Evolutionary conservation across 2,113 vertebrate genomes (phyloP), one percentile per base, ranked within the genome.

Genomic region (Myotis davidii): DNA sequence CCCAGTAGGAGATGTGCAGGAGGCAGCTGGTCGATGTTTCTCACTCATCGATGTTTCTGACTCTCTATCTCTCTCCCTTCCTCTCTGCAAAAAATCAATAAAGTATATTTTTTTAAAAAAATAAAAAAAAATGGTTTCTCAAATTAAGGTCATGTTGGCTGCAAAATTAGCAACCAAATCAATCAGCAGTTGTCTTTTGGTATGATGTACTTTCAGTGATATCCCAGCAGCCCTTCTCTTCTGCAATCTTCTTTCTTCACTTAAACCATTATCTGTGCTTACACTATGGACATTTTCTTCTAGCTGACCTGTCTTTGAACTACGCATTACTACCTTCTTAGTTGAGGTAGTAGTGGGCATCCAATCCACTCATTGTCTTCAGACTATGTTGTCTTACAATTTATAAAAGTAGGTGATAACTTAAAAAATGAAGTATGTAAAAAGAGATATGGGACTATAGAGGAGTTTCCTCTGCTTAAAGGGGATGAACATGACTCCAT

Each of bases 381-480:
- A 84, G 27, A 70, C 6, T 81, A 10, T 54, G 3, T 77, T 42
- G 5, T 81, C 45, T 93, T 85, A 6, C 42, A 42, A 42, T 70
- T 54, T 56, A 56, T 42, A 70, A 81, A 81, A 81, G 27, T 25
- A 78, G 14, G 4, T 73, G 87, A 50, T n/a, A 77, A 85, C 5
- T 50, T 17, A 88, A 91, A 84, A 85, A 48, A 39, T 8, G 21
- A 87, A 83, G 21, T 64, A 70, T 76, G 1, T 70, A 39, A 70
- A 91, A 83, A 91, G 32, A 86, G 16, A 64, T 42, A 59, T 65
- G n/a, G 7, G 32, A 27, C 56, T 39, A 64, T 23, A 79, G 42
- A 42, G 25, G 56, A 88, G 21, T 76, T 77, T 94, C 92, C 74
- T 65, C 9, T 65, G 6, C 89, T 86, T 94, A 90, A 88, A 34